Conservation (phyloP, 2,888 invertebrate genomes). For the Notodonta dromedarius region DNA sequence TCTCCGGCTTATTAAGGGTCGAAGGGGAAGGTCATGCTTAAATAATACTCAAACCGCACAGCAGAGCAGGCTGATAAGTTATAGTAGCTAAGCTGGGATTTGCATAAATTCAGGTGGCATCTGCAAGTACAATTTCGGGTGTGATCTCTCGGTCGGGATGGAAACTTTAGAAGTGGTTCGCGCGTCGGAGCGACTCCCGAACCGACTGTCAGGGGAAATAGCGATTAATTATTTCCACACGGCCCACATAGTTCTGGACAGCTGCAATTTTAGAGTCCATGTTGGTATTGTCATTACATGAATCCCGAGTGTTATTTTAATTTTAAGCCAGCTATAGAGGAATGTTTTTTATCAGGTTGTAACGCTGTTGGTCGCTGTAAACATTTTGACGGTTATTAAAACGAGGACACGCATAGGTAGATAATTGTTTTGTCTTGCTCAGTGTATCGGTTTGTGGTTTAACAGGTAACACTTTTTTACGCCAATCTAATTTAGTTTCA, state of each 20-base stretch:
- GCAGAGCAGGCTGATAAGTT: conserved; percentile 47
- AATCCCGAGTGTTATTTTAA: no score
- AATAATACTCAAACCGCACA: conserved; percentile 42
- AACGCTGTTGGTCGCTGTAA: no score
- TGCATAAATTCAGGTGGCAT: conserved; percentile 61
- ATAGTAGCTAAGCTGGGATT: conserved; percentile 52
- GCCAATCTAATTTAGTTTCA: no score
- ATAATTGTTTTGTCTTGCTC: no score
- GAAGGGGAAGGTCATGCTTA: conserved; percentile 14
- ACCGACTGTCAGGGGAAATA: conserved; percentile 12
- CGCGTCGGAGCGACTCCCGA: conserved; percentile 17
- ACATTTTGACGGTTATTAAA: no score
- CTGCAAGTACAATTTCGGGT: conserved; percentile 59
- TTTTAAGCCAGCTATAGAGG: no score
- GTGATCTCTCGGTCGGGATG: conserved; percentile 39
- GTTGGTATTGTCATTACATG: neutral
- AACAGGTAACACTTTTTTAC: no score
- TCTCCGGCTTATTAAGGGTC: conserved; percentile 11
- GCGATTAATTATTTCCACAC: conserved; percentile 12
- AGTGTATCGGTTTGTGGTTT: no score
- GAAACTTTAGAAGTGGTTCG: conserved; percentile 30
- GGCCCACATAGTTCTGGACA: conserved; percentile 4
- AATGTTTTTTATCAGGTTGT: no score
- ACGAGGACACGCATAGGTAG: no score
- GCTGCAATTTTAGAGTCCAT: conserved; percentile 4